phyloP scores from a whole-genome alignment of 2,113 vertebrate species.

The Crocuta crocuta region DNA sequence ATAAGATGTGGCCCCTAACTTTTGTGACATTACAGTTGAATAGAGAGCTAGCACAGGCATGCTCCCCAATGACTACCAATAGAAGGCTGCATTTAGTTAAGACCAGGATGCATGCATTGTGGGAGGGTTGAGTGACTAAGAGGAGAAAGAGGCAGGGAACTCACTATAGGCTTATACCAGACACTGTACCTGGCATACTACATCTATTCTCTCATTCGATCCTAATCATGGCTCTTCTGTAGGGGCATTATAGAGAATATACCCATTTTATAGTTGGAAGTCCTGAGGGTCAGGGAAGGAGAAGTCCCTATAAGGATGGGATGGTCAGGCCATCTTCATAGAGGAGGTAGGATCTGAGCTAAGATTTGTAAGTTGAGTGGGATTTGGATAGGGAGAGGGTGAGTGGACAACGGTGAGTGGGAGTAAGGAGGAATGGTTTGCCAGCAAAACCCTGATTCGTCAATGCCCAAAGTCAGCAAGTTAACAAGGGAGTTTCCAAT shows the following conservation, averaged over 20 bases:
- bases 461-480: not conserved
- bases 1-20: not conserved
- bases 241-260: not conserved
- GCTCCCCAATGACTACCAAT: not conserved
- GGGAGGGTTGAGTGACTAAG: not conserved
- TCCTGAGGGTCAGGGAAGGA: not conserved
- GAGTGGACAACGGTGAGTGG: not conserved
- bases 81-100: not conserved
- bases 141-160: not conserved
- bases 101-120: not conserved
- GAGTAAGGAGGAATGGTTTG: not conserved
- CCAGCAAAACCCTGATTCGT: not conserved
- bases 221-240: not conserved
- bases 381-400: not conserved
- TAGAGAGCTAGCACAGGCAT: not conserved
- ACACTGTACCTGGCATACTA: not conserved
- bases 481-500: not conserved
- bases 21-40: not conserved
- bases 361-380: not conserved
- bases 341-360: not conserved
- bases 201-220: not conserved
- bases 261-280: not conserved
- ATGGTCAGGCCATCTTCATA: not conserved
- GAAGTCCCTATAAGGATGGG: not conserved
- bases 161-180: not conserved